Percentiles rank a stretch among this genome's conserved stretches.
Evolutionary conservation across 2,888 invertebrate genomes (phyloP).

Genomic region (Amphipyra berbera): DNA sequence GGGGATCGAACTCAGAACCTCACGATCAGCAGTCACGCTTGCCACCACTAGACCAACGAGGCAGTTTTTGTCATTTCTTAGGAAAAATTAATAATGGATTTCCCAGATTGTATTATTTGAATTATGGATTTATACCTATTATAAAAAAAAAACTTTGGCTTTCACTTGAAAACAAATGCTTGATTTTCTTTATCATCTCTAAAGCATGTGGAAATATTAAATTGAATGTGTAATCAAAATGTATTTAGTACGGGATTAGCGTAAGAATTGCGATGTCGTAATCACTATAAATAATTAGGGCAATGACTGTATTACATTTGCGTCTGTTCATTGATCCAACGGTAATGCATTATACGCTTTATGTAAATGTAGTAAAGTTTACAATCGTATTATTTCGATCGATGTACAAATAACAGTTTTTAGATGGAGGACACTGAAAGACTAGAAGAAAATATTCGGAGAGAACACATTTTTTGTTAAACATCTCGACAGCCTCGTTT

Average conservation of each 20-base stretch:
- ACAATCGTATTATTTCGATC: slow-evolving; percentile 23
- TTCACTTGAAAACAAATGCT: too few relatives aligned
- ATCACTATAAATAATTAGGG: slow-evolving; percentile 53
- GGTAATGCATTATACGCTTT: slow-evolving; percentile 27
- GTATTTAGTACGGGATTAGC: slow-evolving; percentile 22
- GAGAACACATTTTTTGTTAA: slow-evolving; percentile 26
- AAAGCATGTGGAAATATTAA: neutral
- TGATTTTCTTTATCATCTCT: neutral
- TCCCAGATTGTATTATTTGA: neutral
- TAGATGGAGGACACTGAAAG: slow-evolving; percentile 24
- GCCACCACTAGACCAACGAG: too few relatives aligned
- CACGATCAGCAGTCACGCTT: too few relatives aligned
- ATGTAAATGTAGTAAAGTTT: slow-evolving; percentile 34
- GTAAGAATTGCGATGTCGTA: slow-evolving; percentile 48
- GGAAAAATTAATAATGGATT: too few relatives aligned
- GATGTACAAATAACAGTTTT: slow-evolving; percentile 10
- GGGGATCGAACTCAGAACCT: too few relatives aligned
- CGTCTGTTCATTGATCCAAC: slow-evolving; percentile 34
- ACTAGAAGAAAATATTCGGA: slow-evolving; percentile 27
- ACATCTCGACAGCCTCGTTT: slow-evolving; percentile 25
- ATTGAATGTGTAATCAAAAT: slow-evolving; percentile 23
- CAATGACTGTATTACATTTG: slow-evolving; percentile 53
- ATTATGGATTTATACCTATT: neutral
- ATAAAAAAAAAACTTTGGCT: neutral
- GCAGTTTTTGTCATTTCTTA: neutral